Evolutionary conservation across 2,113 vertebrate genomes (phyloP).

Genomic region (Burhinus oedicnemus): DNA sequence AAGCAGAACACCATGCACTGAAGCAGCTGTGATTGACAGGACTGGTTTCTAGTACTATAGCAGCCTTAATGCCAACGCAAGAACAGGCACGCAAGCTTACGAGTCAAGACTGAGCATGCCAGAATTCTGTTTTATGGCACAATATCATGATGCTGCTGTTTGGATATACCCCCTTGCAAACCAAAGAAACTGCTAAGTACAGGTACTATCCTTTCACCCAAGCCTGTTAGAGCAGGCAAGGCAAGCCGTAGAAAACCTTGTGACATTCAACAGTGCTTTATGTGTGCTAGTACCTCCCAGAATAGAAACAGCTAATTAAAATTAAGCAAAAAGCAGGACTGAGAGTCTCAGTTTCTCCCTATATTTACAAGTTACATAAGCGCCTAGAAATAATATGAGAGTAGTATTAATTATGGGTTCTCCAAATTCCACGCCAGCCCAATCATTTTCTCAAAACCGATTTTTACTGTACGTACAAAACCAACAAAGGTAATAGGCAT

Average conservation of each 20-base stretch:
- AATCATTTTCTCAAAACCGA: neutral
- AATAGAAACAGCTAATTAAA: conserved; percentile 38
- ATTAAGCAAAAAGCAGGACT: conserved; percentile 8
- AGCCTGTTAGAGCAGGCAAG: neutral
- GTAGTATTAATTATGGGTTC: neutral
- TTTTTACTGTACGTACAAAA: neutral
- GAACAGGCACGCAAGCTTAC: accelerated
- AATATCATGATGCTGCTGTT: neutral
- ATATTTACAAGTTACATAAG: neutral
- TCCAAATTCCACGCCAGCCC: neutral
- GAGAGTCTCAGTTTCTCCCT: neutral
- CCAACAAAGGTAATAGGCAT: neutral
- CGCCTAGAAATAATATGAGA: neutral
- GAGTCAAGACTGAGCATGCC: neutral
- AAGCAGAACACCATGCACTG: neutral
- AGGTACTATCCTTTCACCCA: neutral
- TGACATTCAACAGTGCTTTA: neutral
- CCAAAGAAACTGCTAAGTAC: neutral
- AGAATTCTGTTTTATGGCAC: neutral
- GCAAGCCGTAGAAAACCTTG: neutral
- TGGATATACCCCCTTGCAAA: neutral
- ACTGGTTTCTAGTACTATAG: neutral
- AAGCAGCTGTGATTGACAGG: conserved; percentile 7
- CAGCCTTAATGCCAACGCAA: neutral
- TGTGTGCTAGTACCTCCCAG: neutral